These are phyloP conservation scores for Tineola bisselliella DNA, from an alignment of 2,888 invertebrate species.

Conservation along the genomic window DNA sequence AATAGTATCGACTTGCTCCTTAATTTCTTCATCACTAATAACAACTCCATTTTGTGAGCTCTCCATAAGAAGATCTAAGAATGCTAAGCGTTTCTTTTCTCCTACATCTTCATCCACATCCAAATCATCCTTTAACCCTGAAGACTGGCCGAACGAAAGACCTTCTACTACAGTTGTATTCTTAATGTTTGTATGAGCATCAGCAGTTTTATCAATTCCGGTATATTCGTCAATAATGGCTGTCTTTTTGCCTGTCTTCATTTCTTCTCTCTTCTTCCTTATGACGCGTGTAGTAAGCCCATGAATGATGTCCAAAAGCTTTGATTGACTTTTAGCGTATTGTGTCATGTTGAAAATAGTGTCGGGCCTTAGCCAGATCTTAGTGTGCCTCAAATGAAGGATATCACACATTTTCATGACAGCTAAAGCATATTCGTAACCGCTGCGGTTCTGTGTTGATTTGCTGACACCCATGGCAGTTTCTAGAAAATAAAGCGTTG, in stretches of 20 bases:
- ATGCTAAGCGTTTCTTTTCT: constrained; percentile 84
- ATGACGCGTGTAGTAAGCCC: constrained; percentile 77
- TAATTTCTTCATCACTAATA: constrained; percentile 80
- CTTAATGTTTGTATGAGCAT: constrained; percentile 24
- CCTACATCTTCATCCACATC: constrained; percentile 82
- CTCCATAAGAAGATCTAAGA: constrained; percentile 86
- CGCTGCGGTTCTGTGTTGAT: constrained; percentile 81
- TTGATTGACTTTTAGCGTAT: constrained; percentile 79
- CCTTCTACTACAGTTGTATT: constrained; percentile 68
- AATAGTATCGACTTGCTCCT: constrained; percentile 85
- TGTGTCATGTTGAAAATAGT: constrained; percentile 79
- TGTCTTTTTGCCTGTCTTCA: constrained; percentile 70
- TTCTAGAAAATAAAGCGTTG: constrained; percentile 53
- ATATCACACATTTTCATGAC: constrained; percentile 93
- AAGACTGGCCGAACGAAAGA: constrained; percentile 76
- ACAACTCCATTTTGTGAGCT: constrained; percentile 77
- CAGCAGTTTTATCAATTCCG: constrained; percentile 21
- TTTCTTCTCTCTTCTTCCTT: constrained; percentile 79
- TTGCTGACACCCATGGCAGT: constrained; percentile 91
- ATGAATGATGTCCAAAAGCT: constrained; percentile 79
- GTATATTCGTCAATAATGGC: constrained; percentile 32
- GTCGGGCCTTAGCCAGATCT: constrained; percentile 81
- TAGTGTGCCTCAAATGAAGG: constrained; percentile 82
- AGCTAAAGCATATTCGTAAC: constrained; percentile 86
- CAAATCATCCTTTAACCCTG: constrained; percentile 80